Percentiles rank a stretch among this genome's conserved stretches.
Evolutionary conservation across 2,797 vertebrate genomes (phyloP).

Genomic region (Sciurus vulgaris): DNA sequence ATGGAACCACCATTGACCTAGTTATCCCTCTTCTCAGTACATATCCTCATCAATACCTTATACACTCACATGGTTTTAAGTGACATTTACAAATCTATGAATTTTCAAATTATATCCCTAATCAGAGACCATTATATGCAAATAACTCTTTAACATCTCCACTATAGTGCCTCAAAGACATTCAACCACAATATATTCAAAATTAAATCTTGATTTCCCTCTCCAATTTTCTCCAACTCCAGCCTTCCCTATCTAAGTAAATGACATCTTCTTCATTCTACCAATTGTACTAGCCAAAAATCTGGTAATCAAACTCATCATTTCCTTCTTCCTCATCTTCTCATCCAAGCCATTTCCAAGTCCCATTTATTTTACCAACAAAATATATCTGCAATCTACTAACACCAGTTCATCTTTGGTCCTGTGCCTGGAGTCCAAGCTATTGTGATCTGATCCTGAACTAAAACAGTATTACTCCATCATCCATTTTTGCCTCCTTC

Average conservation of each 20-base stretch:
- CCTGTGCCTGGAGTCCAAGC: not conserved
- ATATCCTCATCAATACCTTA: not conserved
- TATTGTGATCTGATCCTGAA: not conserved
- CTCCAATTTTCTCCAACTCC: not conserved
- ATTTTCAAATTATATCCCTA: constrained; percentile 14
- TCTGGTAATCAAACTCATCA: not conserved
- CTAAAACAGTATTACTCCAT: not conserved
- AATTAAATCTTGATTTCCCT: constrained; percentile 45
- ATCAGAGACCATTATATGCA: not conserved
- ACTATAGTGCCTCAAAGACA: constrained; percentile 29
- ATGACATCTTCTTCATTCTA: not conserved
- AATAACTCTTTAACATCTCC: not conserved
- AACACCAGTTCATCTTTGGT: not conserved
- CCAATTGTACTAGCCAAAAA: not conserved
- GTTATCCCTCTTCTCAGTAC: too few species aligned
- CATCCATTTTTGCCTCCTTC: not conserved
- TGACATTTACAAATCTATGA: not conserved
- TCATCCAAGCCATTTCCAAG: constrained; percentile 33
- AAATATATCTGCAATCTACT: not conserved
- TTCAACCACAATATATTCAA: constrained; percentile 13
- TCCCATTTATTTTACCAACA: not conserved
- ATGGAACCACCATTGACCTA: too few species aligned
- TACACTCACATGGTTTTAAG: not conserved
- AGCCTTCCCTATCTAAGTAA: constrained; percentile 1
- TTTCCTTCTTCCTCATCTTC: not conserved